Conservation (phyloP, 2,797 vertebrate species). For the Melanotaenia pygmaea region DNA sequence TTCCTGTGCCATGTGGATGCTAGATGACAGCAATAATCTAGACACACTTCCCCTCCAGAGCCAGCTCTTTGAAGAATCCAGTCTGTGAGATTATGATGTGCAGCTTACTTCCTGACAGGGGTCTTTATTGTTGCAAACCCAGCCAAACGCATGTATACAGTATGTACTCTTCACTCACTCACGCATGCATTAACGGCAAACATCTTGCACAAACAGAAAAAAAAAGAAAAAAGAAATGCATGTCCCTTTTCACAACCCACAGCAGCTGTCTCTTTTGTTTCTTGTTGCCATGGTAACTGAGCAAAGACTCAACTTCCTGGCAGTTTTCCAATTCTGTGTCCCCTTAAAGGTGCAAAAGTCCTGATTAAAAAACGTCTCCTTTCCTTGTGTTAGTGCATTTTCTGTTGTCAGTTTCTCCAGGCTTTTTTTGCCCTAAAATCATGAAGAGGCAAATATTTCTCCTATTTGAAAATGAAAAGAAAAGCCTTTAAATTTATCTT, state of each 20-base stretch:
- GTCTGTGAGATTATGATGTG: slow-evolving; percentile 66
- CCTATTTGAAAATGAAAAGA: neutral
- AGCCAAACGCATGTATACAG: slow-evolving; percentile 7
- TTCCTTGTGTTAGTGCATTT: neutral
- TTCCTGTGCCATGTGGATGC: slow-evolving; percentile 61
- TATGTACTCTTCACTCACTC: neutral
- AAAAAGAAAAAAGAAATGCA: slow-evolving; percentile 11
- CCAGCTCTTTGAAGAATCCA: slow-evolving; percentile 71
- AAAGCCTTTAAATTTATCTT: neutral
- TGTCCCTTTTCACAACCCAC: neutral
- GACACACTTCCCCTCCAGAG: slow-evolving; percentile 55
- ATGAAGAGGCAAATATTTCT: slow-evolving; percentile 4
- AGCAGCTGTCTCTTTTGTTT: slow-evolving; percentile 32
- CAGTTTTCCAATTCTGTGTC: slow-evolving; percentile 13
- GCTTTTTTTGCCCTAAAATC: neutral
- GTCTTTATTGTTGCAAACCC: slow-evolving; percentile 42
- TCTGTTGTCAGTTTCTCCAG: neutral
- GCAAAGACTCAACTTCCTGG: slow-evolving; percentile 49
- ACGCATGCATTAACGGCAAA: neutral
- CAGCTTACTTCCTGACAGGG: slow-evolving; percentile 61
- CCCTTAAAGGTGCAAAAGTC: slow-evolving; percentile 40
- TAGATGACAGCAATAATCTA: slow-evolving; percentile 66
- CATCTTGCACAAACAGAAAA: neutral
- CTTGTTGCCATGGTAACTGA: slow-evolving; percentile 62
- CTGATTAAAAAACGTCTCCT: slow-evolving; percentile 9